A percentile compares a stretch with the other conserved stretches of the same genome.
These are phyloP conservation scores for Mareca penelope DNA, from an alignment of 2,797 vertebrate species.

Conservation along the genomic window DNA sequence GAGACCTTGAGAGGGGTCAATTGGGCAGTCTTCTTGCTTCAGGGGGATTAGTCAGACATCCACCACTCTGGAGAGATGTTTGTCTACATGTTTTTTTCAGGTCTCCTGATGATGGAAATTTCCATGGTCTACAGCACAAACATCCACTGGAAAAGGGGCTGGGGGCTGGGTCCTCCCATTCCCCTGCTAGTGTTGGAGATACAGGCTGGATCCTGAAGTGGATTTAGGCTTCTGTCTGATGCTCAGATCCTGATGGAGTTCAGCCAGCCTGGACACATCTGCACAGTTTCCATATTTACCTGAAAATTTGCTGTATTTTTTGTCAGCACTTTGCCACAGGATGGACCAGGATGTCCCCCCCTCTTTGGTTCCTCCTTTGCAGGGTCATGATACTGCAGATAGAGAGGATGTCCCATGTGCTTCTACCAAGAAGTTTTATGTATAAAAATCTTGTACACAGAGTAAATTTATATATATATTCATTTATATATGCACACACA, in stretches of 20 bases:
- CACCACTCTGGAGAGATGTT: background rate
- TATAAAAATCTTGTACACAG: background rate
- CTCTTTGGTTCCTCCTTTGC: background rate
- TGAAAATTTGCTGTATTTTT: background rate
- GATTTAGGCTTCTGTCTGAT: background rate
- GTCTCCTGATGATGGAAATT: background rate
- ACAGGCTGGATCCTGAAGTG: background rate
- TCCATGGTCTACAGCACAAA: background rate
- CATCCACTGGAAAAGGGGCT: background rate
- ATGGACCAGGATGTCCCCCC: background rate
- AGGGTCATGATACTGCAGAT: rapidly evolving
- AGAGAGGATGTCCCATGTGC: background rate
- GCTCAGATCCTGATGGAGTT: background rate
- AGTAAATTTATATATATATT: background rate
- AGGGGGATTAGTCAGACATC: background rate
- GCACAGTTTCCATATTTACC: background rate
- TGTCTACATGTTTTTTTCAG: background rate
- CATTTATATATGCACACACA: too few relatives aligned
- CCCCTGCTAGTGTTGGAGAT: background rate
- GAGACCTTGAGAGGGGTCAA: constrained; percentile 34
- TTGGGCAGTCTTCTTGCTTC: background rate
- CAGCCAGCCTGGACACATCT: background rate
- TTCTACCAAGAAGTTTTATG: background rate
- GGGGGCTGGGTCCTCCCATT: background rate
- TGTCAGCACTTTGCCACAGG: background rate